Base-by-base conservation (phyloP, 2,113 vertebrate genomes). In the Lepus timidus region DNA sequence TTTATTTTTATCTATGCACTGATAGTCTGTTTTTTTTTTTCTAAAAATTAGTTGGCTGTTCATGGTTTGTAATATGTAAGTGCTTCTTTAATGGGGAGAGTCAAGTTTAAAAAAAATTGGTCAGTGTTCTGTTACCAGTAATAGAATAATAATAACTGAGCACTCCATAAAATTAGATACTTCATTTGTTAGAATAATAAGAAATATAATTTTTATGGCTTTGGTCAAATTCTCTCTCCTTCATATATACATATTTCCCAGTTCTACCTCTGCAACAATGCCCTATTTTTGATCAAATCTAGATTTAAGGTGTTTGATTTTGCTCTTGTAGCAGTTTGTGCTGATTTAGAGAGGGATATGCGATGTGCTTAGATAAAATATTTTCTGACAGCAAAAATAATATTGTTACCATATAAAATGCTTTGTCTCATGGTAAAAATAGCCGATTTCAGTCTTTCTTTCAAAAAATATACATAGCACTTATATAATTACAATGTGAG, bases 381-480 rank as follows among this genome's bases (percentile, higher is more conserved):
- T 94, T 97, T 97, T 96, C 92, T 97, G 95, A 95, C 80, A 94
- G 73, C 88, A 96, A 96, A 96, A 96, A 93, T 94, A 96, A 95
- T 88, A 96, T 92, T 93, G 33, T 95, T 84, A 29, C 49, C 51
- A 84, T 80, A 64, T 90, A 92, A 93, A 96, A 90, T 88, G 95
- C 76, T 95, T 96, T 96, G 76, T 96, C 65, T 95, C 19, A 55
- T 81, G 33, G 44, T 90, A 96, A 96, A 96, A 96, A 92, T 90
- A 92, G 87, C 67, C 84, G 93, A 88, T 91, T 94, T 76, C 55
- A 55, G 39, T 64, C n/a, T 92, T 96, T 71, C 80, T 89, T 92
- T 51, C 84, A 51, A 6, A 71, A 92, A 90, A 94, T 65, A 44
- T 44, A 44, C 27, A 75, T 13, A 88, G 71, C 71, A 82, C 91